Evolutionary conservation across 2,797 vertebrate genomes (phyloP).

Genomic region (Moxostoma hubbsi): DNA sequence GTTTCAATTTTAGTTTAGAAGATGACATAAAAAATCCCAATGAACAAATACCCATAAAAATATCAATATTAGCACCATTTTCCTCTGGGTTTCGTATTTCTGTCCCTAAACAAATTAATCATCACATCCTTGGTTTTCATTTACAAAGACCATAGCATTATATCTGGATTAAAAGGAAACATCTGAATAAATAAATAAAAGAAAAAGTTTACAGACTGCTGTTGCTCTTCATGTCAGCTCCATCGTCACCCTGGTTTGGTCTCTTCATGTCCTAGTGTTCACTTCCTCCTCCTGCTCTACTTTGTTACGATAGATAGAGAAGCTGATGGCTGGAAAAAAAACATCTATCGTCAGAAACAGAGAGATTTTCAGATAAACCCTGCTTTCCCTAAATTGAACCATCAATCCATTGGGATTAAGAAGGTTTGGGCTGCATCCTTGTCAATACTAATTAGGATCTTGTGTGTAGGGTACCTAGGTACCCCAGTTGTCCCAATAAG

Average conservation of each 20-base stretch:
- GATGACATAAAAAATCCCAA: background rate
- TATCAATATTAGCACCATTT: background rate
- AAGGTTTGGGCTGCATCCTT: conserved; percentile 64
- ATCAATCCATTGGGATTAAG: conserved; percentile 73
- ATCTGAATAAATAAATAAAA: background rate
- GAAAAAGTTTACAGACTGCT: conserved; percentile 47
- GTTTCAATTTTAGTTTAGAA: background rate
- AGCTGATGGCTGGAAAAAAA: conserved; percentile 19
- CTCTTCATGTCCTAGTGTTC: conserved; percentile 4
- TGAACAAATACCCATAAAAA: conserved; percentile 1
- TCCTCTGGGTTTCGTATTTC: background rate
- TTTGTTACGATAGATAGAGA: conserved; percentile 38
- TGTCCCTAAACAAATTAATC: too few relatives aligned
- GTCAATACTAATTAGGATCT: conserved; percentile 73
- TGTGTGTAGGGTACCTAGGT: conserved; percentile 60
- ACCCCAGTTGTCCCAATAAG: conserved; percentile 73
- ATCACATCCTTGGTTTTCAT: background rate
- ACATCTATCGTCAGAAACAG: conserved; percentile 46
- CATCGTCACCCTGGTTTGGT: conserved; percentile 24
- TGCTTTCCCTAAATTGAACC: conserved; percentile 70
- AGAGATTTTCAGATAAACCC: conserved; percentile 65
- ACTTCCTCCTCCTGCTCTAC: conserved; percentile 30
- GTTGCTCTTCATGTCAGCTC: conserved; percentile 27
- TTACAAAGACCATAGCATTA: background rate
- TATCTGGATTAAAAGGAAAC: background rate